Evolutionary conservation across 2,113 vertebrate genomes (phyloP), one percentile per base, ranked within the genome.

Genomic region (Melanostigma gelatinosum): DNA sequence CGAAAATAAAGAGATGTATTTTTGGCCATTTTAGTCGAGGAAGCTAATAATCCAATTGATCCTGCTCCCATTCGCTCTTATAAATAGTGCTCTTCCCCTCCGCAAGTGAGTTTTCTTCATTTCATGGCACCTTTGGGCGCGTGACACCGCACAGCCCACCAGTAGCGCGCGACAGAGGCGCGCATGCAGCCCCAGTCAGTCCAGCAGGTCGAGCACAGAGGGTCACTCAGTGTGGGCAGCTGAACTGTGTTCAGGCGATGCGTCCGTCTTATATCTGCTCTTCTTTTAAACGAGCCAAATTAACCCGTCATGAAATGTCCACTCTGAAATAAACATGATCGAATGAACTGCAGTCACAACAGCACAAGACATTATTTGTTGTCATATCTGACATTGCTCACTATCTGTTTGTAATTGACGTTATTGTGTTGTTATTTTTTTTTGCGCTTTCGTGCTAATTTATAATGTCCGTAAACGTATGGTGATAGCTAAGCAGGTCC

Each of bases 1-100:
- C 97, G 96, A 86, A 97, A 96, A 90, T 95, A 95, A 75, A 98
- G 94, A 61, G 95, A 95, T 52, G 95, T 96, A 89, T 94, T 96
- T 94, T 85, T 96, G 90, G 96, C 96, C 97, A 95, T 95, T 81
- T 86, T 57, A 55, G 60, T 80, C 64, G 42, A 68, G 52, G 32
- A 12, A 63, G 78, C 24, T 79, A 62, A 60, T 80, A 11, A 65
- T 87, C 82, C 86, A 42, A n/a, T 76, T 78, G 68, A 29, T 69
- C 67, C 58, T 82, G 67, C 69, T 86, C 63, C 87, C 91, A 92
- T 89, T 58, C 80, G 79, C 78, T 77, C 86, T 79, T 81, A 72
- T 75, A 83, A 88, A 87, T 29, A 83, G 36, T 46, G 88, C 58
- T 80, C 83, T 80, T 80, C 87, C 63, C 77, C 82, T 87, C 84